Percentiles rank a stretch among this genome's conserved stretches.
Evolutionary conservation across 2,797 vertebrate species (phyloP).

Genomic region (Bradypus variegatus): DNA sequence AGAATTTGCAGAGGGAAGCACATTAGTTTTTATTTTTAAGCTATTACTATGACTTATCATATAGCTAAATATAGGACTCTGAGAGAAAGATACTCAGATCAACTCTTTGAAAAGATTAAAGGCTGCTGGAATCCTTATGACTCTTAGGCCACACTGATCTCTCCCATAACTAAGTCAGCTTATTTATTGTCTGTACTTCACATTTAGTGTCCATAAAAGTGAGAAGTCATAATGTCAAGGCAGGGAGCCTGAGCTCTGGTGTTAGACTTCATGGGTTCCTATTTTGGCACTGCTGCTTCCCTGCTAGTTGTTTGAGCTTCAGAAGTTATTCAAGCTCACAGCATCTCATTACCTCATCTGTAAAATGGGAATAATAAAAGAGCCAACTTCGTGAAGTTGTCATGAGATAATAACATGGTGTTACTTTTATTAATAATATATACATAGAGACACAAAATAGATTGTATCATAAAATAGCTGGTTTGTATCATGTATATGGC

Average conservation of each 20-base stretch:
- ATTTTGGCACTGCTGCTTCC: not conserved
- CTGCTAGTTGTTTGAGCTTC: not conserved
- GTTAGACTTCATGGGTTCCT: not conserved
- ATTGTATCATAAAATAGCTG: not conserved
- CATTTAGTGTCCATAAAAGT: not conserved
- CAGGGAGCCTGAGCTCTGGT: not conserved
- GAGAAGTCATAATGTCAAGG: not conserved
- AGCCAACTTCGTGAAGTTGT: not conserved
- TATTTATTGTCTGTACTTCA: not conserved
- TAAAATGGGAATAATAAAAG: not conserved
- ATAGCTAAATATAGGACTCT: not conserved
- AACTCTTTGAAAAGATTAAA: not conserved
- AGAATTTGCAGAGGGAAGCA: not conserved
- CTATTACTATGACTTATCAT: not conserved
- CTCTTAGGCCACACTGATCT: not conserved
- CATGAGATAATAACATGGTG: not conserved
- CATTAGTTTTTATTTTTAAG: not conserved
- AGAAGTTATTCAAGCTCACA: not conserved
- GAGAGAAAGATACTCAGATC: not conserved
- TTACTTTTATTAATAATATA: not conserved
- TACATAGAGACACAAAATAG: not conserved
- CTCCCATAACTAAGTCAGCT: not conserved
- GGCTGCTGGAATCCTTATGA: not conserved
- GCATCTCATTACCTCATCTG: not conserved
- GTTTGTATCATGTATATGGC: not conserved